Percentiles rank a stretch among this genome's conserved stretches.
Evolutionary conservation across 2,888 invertebrate species (phyloP).

Genomic region (Sclerodermus sp.): DNA sequence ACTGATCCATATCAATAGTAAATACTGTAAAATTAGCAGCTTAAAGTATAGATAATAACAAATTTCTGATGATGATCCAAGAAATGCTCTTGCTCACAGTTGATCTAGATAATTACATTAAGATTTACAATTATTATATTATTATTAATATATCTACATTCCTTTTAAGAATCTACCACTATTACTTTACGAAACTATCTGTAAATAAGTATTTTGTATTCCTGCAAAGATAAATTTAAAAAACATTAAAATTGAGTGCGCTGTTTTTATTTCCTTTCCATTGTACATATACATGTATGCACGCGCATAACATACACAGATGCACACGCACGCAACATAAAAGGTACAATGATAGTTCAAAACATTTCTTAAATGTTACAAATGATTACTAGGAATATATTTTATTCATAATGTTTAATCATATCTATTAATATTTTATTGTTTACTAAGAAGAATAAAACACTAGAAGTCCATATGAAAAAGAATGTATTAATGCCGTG

Average conservation of each 20-base stretch:
- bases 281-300: no score
- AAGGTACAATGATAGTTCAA: no score
- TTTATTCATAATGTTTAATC: conserved; percentile 50
- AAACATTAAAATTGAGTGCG: conserved; percentile 23
- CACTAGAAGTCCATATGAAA: conserved; percentile 80
- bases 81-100: conserved; percentile 52
- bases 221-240: conserved; percentile 49
- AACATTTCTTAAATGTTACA: no score
- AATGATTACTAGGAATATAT: background rate
- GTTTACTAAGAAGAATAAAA: conserved; percentile 83
- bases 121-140: conserved; percentile 51
- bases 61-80: conserved; percentile 52
- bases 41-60: conserved; percentile 29
- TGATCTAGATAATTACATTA: conserved; percentile 51
- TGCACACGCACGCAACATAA: no score
- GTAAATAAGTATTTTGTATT: conserved; percentile 58
- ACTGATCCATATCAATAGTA: conserved; percentile 25
- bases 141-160: conserved; percentile 52
- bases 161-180: conserved; percentile 54
- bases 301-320: no score
- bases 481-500: conserved; percentile 79
- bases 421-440: conserved; percentile 68
- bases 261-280: conserved; percentile 5
- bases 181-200: conserved; percentile 56
- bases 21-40: conserved; percentile 30